Evolutionary conservation across 2,113 vertebrate genomes (phyloP).

Genomic region (Carettochelys insculpta): DNA sequence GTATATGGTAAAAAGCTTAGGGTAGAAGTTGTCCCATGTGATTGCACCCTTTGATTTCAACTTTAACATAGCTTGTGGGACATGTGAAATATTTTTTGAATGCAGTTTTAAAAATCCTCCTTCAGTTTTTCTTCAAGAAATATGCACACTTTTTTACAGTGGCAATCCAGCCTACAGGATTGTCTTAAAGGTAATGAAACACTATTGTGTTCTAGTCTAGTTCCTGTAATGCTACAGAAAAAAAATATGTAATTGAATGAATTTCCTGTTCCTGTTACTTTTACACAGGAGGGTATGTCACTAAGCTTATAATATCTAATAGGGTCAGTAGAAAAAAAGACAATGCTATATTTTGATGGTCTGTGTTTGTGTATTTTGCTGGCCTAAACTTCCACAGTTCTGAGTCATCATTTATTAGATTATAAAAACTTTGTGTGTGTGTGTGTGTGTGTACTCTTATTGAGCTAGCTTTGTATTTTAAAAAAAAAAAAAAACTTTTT

Average conservation of each 20-base stretch:
- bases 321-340: background rate
- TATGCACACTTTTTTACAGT: background rate
- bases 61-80: background rate
- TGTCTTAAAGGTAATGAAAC: background rate
- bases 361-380: background rate
- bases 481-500: conserved; percentile 7
- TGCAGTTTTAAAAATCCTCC: background rate
- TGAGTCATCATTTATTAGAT: background rate
- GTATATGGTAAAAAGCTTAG: background rate
- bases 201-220: background rate
- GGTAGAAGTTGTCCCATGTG: background rate
- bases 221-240: background rate
- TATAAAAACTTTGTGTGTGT: background rate
- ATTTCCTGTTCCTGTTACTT: background rate
- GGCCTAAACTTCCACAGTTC: background rate
- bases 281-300: background rate
- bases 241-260: background rate
- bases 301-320: background rate
- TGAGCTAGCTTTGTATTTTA: too few relatives aligned
- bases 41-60: background rate
- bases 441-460: too few relatives aligned
- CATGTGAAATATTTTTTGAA: background rate
- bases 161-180: background rate
- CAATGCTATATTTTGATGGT: background rate
- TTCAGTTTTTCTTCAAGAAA: background rate